Base-by-base conservation (phyloP, 2,797 vertebrate species). In the Siniperca obscura region DNA sequence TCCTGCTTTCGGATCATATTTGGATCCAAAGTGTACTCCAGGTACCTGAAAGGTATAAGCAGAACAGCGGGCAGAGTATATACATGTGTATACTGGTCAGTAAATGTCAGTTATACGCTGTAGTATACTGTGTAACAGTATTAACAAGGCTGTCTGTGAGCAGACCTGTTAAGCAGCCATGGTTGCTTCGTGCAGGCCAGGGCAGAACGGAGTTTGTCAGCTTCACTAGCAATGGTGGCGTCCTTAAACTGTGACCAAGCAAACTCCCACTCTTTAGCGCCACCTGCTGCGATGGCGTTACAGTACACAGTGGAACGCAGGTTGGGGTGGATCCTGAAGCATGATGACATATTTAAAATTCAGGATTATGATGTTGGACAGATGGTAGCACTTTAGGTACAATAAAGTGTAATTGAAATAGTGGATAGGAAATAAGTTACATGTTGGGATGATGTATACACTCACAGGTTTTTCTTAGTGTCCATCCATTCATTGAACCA, bases 241-340 rank as follows among this genome's bases (percentile, higher is more conserved):
- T 21, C 74, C 0, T 0, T 0, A 86, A 98, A 99, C 91, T 93
- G 42, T 0, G 0, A 0, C 97, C 96, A 99, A 42, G 93, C 94
- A 70, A 98, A 98, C 6, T 97, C 0, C 98, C 98, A 99, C 86
- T 97, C 96, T 0, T 2, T 5, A 59, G 85, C 91, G 0, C 93
- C 95, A 0, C 98, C 98, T 2, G 90, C 92, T 71, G 96, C 93
- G 0, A 99, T 97, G 11, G 96, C 97, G 0, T 92, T 96, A 92
- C 98, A 99, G 95, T 99, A 99, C 71, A 98, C 91, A 0, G 96
- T 87, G 19, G 96, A 95, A 22, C 97, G 96, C 86, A 98, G 93
- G 90, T 99, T 99, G 56, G 97, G 81, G 3, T 95, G 62, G 81
- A 99, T 97, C 40, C 98, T 99, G 87, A 14, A 0, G 17, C 55